phyloP scores from a whole-genome alignment of 2,797 vertebrate species.

The Phrynocephalus guinanensis region DNA sequence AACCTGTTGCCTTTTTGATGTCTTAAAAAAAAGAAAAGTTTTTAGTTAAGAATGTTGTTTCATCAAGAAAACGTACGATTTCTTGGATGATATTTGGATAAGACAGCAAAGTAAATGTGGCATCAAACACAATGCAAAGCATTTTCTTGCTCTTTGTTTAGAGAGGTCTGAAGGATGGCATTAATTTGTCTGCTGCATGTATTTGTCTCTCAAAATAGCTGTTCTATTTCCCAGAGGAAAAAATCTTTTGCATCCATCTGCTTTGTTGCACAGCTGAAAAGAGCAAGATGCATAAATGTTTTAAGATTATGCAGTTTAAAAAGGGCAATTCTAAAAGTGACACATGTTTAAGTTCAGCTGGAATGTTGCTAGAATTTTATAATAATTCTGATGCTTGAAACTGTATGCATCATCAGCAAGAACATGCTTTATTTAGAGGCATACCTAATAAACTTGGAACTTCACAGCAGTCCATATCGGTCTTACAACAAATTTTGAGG shows the following conservation, averaged over 20 bases:
- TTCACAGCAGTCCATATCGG: background rate
- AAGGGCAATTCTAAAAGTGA: slow-evolving; percentile 61
- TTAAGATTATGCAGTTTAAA: slow-evolving; percentile 58
- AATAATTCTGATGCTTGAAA: background rate
- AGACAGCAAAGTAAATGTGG: slow-evolving; percentile 9
- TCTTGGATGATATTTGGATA: slow-evolving; percentile 8
- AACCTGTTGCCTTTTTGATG: background rate
- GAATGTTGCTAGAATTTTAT: background rate
- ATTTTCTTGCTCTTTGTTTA: background rate
- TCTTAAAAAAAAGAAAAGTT: background rate
- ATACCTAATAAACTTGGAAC: background rate
- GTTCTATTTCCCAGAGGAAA: slow-evolving; percentile 42
- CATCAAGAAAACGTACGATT: background rate
- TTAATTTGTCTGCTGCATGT: slow-evolving; percentile 53
- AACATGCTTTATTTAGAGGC: background rate
- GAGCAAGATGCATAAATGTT: slow-evolving; percentile 43
- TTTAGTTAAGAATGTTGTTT: background rate
- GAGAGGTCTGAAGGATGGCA: slow-evolving; percentile 18
- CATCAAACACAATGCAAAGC: background rate
- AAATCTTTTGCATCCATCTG: slow-evolving; percentile 61
- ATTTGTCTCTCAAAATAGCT: slow-evolving; percentile 54
- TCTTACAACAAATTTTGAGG: background rate
- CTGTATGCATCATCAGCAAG: background rate
- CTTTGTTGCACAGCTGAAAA: slow-evolving; percentile 58
- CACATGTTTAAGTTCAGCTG: slow-evolving; percentile 51